Evolutionary conservation across 2,888 invertebrate genomes (phyloP).

Genomic region (Catonia carolina): DNA sequence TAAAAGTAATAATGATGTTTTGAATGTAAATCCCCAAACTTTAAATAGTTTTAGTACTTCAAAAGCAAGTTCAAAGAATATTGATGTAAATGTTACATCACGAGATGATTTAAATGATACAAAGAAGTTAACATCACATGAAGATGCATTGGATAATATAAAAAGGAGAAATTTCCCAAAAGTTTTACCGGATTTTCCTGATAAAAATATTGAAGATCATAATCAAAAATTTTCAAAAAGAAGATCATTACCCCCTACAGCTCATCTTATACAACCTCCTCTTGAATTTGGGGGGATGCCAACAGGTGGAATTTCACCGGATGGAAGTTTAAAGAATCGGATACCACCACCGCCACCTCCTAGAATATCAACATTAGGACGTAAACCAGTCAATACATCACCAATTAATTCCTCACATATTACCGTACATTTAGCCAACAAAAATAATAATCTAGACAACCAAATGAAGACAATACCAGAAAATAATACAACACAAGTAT

Average conservation of each 20-base stretch:
- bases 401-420: constrained; percentile 22
- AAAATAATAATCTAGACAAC: constrained; percentile 15
- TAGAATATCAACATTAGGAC: constrained; percentile 59
- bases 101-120: constrained; percentile 44
- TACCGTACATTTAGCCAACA: constrained; percentile 22
- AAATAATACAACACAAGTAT: constrained; percentile 33
- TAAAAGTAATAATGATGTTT: constrained; percentile 31
- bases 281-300: constrained; percentile 34
- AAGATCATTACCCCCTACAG: constrained; percentile 18
- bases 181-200: constrained; percentile 67
- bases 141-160: constrained; percentile 65
- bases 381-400: constrained; percentile 41
- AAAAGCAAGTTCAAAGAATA: constrained; percentile 31
- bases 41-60: constrained; percentile 8
- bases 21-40: constrained; percentile 22
- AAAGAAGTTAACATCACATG: constrained; percentile 48
- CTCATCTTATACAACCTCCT: constrained; percentile 36
- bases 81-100: constrained; percentile 69
- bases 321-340: constrained; percentile 21
- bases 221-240: constrained; percentile 21
- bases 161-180: constrained; percentile 76
- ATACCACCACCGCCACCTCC: constrained; percentile 67
- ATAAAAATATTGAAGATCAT: constrained; percentile 21
- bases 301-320: constrained; percentile 26
- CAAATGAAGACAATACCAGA: not conserved